Percentiles rank a stretch among this genome's conserved stretches.
Conservation (phyloP, 23 tunicate genomes). For the Clavelina lepadiformis region DNA sequence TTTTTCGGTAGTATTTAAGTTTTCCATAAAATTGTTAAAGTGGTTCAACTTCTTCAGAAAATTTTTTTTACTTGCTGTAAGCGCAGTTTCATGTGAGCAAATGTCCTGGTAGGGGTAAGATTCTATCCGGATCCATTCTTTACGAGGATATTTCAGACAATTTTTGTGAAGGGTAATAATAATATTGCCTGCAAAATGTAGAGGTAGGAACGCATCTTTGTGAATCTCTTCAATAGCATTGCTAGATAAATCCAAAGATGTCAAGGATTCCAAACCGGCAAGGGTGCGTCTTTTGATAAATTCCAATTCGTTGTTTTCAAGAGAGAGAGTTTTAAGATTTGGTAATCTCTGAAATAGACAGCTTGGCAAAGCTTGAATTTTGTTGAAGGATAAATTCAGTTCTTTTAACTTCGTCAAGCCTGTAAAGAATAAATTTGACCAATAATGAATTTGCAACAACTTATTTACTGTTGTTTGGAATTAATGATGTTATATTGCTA, state of each 20-base stretch:
- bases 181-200: conserved; percentile 18
- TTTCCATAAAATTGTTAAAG: no score
- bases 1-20: no score
- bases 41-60: neutral
- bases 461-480: no score
- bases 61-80: neutral
- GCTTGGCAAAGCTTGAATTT: conserved; percentile 24
- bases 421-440: no score
- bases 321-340: conserved; percentile 13
- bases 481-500: no score
- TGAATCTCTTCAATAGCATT: conserved; percentile 39
- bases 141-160: conserved; percentile 29
- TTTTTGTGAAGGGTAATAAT: conserved; percentile 38
- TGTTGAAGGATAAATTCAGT: conserved; percentile 59
- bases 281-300: conserved; percentile 15
- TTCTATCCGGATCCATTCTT: conserved; percentile 53
- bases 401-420: conserved; percentile 32
- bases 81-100: neutral
- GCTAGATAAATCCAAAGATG: conserved; percentile 41
- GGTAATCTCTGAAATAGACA: conserved; percentile 14
- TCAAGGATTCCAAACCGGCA: conserved; percentile 27
- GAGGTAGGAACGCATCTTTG: conserved; percentile 23
- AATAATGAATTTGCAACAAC: no score
- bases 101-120: neutral
- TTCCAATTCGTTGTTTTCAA: conserved; percentile 46